Percentiles rank a stretch among this genome's conserved stretches.
Conservation (phyloP, 1,140 invertebrate genomes). For the Laupala kohalensis region DNA sequence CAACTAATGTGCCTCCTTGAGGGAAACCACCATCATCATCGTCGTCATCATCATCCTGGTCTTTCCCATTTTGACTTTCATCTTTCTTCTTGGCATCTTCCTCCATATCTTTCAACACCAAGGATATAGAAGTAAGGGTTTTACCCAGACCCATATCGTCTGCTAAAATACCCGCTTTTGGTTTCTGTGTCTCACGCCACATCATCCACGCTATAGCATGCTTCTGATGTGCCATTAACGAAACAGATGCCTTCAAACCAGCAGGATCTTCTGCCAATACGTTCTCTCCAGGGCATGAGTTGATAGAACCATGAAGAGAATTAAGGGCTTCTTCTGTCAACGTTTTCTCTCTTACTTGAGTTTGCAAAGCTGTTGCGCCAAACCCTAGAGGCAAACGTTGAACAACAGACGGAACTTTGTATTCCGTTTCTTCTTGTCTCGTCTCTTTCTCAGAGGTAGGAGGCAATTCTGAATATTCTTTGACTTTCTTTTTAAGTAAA, state of each 20-base stretch:
- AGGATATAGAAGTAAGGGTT: constrained; percentile 82
- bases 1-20: constrained; percentile 62
- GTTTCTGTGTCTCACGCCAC: constrained; percentile 76
- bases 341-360: constrained; percentile 43
- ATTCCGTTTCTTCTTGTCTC: not conserved
- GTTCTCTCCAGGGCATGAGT: constrained; percentile 45
- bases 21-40: constrained; percentile 18
- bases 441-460: not conserved
- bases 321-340: constrained; percentile 57
- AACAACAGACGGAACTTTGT: not conserved
- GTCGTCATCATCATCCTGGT: constrained; percentile 20
- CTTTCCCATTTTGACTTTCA: constrained; percentile 27
- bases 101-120: constrained; percentile 41
- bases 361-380: constrained; percentile 35
- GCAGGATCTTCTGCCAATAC: constrained; percentile 43
- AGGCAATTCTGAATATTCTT: not conserved
- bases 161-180: constrained; percentile 68
- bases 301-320: constrained; percentile 56
- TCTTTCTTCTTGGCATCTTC: constrained; percentile 17
- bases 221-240: constrained; percentile 75
- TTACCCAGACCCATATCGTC: constrained; percentile 95
- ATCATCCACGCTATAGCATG: constrained; percentile 76
- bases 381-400: not conserved
- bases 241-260: constrained; percentile 38
- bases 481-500: not conserved